A percentile compares a stretch with the other conserved stretches of the same genome.
These are phyloP conservation scores for Sus cebifrons DNA, from an alignment of 2,797 vertebrate species.

Conservation along the genomic window DNA sequence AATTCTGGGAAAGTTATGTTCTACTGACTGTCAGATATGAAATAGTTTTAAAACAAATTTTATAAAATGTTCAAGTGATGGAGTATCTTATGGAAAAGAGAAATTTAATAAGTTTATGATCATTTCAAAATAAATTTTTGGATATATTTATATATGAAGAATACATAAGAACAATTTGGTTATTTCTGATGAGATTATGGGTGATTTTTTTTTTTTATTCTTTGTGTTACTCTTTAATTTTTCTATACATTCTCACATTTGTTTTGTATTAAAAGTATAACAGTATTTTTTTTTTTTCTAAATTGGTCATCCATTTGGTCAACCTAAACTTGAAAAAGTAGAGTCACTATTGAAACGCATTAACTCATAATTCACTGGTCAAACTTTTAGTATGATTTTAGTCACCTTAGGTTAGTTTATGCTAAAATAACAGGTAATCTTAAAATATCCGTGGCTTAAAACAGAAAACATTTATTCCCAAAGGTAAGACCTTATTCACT, in stretches of 20 bases:
- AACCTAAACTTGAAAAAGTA: not conserved
- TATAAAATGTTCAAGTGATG: slow-evolving; percentile 42
- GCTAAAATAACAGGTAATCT: not conserved
- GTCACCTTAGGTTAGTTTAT: not conserved
- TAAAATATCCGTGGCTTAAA: not conserved
- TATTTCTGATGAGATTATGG: slow-evolving; percentile 9
- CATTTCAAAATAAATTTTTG: slow-evolving; percentile 54
- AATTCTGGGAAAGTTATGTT: not conserved
- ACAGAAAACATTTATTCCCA: not conserved
- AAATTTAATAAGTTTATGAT: slow-evolving; percentile 63
- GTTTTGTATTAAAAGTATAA: not conserved
- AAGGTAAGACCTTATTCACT: not conserved
- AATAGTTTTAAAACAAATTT: slow-evolving; percentile 15
- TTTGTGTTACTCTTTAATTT: not conserved
- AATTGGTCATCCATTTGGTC: not conserved
- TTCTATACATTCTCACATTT: not conserved
- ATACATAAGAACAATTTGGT: not conserved
- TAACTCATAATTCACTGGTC: slow-evolving; percentile 7
- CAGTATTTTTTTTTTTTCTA: not conserved
- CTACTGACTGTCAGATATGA: not conserved
- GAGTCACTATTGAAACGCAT: not conserved
- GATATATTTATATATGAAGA: not conserved
- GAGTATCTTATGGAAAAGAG: slow-evolving; percentile 56
- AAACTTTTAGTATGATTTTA: not conserved
- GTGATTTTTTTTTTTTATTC: not conserved